A percentile compares a stretch with the other conserved stretches of the same genome.
Conservation (phyloP, 2,888 invertebrate genomes). For the Protonemura montana region DNA sequence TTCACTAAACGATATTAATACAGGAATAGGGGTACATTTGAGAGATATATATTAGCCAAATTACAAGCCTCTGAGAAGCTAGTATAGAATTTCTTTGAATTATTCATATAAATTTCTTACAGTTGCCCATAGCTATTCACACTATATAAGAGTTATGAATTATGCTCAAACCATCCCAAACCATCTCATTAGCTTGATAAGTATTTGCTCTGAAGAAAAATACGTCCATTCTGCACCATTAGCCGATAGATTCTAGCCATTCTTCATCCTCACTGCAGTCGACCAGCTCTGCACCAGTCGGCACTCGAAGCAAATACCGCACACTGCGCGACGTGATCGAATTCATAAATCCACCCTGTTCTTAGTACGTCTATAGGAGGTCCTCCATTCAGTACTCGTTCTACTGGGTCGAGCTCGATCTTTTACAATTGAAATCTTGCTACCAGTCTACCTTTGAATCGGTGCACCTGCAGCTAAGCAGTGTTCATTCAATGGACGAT, state of each 20-base stretch:
- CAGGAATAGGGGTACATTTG: too few species aligned
- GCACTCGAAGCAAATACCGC: background rate
- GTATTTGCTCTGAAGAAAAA: background rate
- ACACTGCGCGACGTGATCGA: background rate
- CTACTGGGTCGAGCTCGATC: background rate
- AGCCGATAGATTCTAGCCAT: background rate
- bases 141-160: background rate
- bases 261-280: background rate
- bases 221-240: background rate
- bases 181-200: background rate
- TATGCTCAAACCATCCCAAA: background rate
- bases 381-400: background rate
- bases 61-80: background rate
- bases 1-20: too few species aligned
- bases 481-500: background rate
- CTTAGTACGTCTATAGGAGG: background rate
- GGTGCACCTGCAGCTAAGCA: background rate
- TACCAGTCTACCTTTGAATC: constrained; percentile 9
- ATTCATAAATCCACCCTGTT: constrained; percentile 23
- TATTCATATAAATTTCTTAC: background rate
- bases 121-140: background rate
- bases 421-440: constrained; percentile 15
- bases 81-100: background rate
- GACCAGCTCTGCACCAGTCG: background rate
- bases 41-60: too few species aligned